Conservation (phyloP, 2,797 vertebrate genomes). For the Coilia nasus region DNA sequence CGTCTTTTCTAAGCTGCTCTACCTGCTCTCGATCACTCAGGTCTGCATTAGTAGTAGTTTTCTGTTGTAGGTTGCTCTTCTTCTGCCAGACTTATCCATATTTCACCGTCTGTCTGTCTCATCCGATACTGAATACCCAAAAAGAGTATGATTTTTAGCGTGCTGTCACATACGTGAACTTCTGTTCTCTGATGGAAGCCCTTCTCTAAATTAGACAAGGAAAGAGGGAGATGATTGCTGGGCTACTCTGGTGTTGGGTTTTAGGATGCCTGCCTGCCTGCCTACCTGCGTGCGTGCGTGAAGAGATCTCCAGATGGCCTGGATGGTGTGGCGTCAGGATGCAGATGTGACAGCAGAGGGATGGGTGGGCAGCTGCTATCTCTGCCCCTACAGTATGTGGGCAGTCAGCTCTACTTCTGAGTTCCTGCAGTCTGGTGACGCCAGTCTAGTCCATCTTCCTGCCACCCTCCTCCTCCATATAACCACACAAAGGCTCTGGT, state of each 20-base stretch:
- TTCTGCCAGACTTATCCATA: background rate
- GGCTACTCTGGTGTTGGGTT: background rate
- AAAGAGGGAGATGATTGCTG: background rate
- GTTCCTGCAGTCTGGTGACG: background rate
- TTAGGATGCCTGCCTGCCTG: background rate
- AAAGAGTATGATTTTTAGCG: background rate
- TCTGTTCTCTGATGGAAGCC: background rate
- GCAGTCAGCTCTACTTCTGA: background rate
- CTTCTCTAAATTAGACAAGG: background rate
- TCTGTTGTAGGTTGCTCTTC: background rate
- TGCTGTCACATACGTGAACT: background rate
- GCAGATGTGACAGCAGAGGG: background rate
- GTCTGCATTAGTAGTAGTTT: background rate
- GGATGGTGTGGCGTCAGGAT: constrained; percentile 12
- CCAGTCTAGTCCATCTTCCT: background rate
- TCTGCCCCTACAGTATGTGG: background rate
- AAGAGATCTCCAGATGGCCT: constrained; percentile 23
- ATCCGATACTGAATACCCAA: background rate
- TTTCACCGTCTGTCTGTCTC: background rate
- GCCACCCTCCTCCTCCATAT: background rate
- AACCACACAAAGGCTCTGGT: constrained; percentile 6
- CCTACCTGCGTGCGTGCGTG: background rate
- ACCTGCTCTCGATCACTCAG: too few relatives aligned
- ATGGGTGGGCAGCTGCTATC: background rate
- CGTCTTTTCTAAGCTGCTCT: too few relatives aligned